Conservation (phyloP, 2,113 vertebrate species). For the Bujurquina vittata region DNA sequence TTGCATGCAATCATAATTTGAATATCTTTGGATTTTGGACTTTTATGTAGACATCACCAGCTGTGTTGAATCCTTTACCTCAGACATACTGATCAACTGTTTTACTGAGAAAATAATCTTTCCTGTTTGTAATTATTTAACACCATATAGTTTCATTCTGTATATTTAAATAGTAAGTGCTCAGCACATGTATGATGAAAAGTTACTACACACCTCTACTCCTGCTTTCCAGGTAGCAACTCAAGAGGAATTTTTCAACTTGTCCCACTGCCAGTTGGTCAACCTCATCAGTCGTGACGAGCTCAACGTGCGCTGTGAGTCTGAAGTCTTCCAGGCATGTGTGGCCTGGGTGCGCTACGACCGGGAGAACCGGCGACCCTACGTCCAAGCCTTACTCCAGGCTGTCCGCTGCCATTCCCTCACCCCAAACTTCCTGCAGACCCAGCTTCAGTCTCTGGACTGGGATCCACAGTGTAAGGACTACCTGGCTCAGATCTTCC, state of each 20-base stretch:
- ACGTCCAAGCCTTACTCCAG: constrained; percentile 89
- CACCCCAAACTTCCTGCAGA: constrained; percentile 91
- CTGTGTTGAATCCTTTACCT: not conserved
- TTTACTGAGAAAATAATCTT: not conserved
- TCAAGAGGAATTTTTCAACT: constrained; percentile 94
- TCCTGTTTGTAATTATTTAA: not conserved
- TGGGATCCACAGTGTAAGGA: constrained; percentile 90
- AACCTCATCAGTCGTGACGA: constrained; percentile 93
- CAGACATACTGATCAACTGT: not conserved
- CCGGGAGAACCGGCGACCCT: constrained; percentile 84
- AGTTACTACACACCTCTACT: not conserved
- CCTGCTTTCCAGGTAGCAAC: constrained; percentile 84
- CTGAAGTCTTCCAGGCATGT: constrained; percentile 94
- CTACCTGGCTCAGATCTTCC: constrained; percentile 92
- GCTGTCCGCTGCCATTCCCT: constrained; percentile 96
- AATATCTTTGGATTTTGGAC: not conserved
- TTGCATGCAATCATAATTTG: not conserved
- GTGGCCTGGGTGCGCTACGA: constrained; percentile 95
- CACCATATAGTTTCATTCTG: not conserved
- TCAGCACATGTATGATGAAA: not conserved
- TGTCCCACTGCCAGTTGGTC: constrained; percentile 93
- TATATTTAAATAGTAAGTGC: not conserved
- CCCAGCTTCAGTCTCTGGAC: constrained; percentile 90
- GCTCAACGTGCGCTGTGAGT: constrained; percentile 96
- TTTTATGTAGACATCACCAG: not conserved